Conservation (phyloP, 2,797 vertebrate genomes). For the Masticophis lateralis region DNA sequence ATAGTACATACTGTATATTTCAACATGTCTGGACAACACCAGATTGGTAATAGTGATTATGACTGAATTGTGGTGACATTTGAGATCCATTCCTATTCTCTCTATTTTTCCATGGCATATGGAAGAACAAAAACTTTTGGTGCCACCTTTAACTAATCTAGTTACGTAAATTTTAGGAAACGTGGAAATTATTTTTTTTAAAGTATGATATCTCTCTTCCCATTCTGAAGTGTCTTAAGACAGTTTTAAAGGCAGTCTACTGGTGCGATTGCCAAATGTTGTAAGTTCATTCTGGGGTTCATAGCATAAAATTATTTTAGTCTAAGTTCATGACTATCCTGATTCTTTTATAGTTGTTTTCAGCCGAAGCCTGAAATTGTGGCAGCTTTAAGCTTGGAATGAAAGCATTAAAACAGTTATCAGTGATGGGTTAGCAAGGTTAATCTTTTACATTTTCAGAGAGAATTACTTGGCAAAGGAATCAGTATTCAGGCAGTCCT, state of each 20-base stretch:
- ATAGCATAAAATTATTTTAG: constrained; percentile 6
- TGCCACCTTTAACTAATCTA: not conserved
- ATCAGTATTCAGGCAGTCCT: not conserved
- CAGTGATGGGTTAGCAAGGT: constrained; percentile 20
- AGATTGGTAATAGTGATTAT: not conserved
- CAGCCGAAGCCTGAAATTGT: not conserved
- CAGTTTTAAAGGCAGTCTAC: not conserved
- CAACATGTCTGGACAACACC: not conserved
- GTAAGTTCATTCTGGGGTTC: not conserved
- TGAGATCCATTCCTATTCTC: not conserved
- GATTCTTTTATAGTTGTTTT: not conserved
- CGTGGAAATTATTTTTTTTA: not conserved
- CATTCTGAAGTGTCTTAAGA: not conserved
- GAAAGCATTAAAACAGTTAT: constrained; percentile 17
- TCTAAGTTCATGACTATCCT: not conserved
- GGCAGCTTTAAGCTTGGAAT: not conserved
- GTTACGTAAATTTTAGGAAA: not conserved
- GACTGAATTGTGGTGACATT: not conserved
- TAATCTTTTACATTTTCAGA: constrained; percentile 2
- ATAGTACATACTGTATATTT: not conserved
- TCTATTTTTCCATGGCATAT: not conserved
- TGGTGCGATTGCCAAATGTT: not conserved
- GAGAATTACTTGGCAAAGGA: constrained; percentile 16
- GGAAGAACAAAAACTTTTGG: not conserved
- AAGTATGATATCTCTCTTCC: not conserved